Percentiles rank a stretch among this genome's conserved stretches.
Conservation (phyloP, 2,888 invertebrate genomes). For the Agrochola circellaris region DNA sequence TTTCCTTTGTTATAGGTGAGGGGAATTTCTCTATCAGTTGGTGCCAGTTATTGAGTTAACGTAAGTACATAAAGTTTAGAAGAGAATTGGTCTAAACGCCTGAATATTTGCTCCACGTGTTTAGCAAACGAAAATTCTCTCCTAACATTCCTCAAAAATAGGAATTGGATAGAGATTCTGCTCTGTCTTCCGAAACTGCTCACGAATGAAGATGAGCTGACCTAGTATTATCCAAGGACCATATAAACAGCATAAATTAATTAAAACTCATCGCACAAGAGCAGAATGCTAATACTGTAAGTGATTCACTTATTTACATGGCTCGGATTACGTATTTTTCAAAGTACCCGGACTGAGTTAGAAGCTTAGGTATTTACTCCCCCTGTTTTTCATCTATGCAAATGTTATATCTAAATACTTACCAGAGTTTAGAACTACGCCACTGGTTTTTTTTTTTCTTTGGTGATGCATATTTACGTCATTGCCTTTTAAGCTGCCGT, state of each 20-base stretch:
- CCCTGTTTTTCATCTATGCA: conserved; percentile 23
- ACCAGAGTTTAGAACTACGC: background rate
- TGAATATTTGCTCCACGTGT: background rate
- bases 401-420: conserved; percentile 22
- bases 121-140: background rate
- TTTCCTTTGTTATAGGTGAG: conserved; percentile 74
- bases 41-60: conserved; percentile 21
- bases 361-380: conserved; percentile 34
- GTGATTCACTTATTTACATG: conserved; percentile 55
- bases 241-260: conserved; percentile 35
- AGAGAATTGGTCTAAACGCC: background rate
- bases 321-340: conserved; percentile 44
- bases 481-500: conserved; percentile 5
- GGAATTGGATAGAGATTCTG: background rate
- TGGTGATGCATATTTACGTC: background rate
- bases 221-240: conserved; percentile 7
- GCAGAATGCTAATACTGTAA: conserved; percentile 35
- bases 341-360: conserved; percentile 22
- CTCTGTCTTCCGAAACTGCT: conserved; percentile 11
- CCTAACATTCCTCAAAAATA: background rate
- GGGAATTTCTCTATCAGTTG: conserved; percentile 31
- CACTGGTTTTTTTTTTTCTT: background rate
- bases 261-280: conserved; percentile 7
- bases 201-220: conserved; percentile 21
- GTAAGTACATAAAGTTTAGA: conserved; percentile 28